A percentile compares a stretch with the other conserved stretches of the same genome.
Evolutionary conservation across 2,113 vertebrate species (phyloP).

Genomic region (Patagioenas fasciata): DNA sequence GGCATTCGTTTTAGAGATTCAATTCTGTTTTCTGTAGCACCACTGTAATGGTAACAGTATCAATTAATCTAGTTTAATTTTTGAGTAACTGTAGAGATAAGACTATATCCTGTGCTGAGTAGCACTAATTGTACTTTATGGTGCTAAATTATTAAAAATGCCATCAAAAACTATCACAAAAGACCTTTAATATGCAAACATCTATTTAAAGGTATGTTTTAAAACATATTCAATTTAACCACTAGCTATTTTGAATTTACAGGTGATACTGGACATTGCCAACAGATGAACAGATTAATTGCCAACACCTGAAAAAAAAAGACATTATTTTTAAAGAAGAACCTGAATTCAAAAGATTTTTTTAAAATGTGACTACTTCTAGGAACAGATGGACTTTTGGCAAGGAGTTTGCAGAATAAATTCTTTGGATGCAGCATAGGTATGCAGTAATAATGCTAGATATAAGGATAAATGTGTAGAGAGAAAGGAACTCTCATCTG

Average conservation of each 20-base stretch:
- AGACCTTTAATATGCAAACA: not conserved
- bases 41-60: not conserved
- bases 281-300: not conserved
- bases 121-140: not conserved
- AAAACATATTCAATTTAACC: not conserved
- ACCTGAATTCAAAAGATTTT: not conserved
- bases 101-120: not conserved
- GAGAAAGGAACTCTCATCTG: not conserved
- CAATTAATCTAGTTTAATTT: not conserved
- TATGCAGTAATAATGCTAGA: not conserved
- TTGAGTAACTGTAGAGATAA: not conserved
- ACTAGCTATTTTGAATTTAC: not conserved
- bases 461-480: not conserved
- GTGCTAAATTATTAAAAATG: not conserved
- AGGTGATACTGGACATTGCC: not conserved
- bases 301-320: not conserved
- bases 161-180: not conserved
- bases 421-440: not conserved
- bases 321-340: not conserved
- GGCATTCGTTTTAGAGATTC: not conserved
- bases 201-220: not conserved
- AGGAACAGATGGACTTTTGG: not conserved
- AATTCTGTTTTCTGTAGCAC: not conserved
- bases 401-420: not conserved
- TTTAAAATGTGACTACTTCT: not conserved